A percentile compares a stretch with the other conserved stretches of the same genome.
These are phyloP conservation scores for Notodonta dromedarius DNA, from an alignment of 2,888 invertebrate genomes.

Conservation along the genomic window DNA sequence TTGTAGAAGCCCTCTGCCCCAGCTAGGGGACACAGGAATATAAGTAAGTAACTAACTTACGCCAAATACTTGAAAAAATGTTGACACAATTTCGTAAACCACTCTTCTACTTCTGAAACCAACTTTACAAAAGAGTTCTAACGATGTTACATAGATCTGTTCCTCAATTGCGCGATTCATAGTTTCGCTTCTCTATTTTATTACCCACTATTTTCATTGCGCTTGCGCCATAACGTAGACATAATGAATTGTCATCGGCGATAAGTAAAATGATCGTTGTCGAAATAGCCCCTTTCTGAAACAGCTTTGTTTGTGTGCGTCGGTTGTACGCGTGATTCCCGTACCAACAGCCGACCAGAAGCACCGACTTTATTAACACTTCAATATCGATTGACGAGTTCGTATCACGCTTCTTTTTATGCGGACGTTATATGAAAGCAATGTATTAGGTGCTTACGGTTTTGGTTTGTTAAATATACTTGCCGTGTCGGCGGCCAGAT, in stretches of 20 bases:
- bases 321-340: constrained; percentile 40
- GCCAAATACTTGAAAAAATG: too few relatives aligned
- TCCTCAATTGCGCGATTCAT: background rate
- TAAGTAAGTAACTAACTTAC: too few relatives aligned
- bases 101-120: too few relatives aligned
- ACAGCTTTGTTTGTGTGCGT: constrained; percentile 39
- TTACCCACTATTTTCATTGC: constrained; percentile 8
- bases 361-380: background rate
- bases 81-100: too few relatives aligned
- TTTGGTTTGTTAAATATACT: constrained; percentile 28
- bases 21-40: too few relatives aligned
- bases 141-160: too few relatives aligned
- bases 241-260: constrained; percentile 37
- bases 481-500: constrained; percentile 54
- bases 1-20: too few relatives aligned
- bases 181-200: background rate
- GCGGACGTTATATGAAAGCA: constrained; percentile 16
- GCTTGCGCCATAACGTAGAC: constrained; percentile 20
- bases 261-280: constrained; percentile 49
- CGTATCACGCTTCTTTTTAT: background rate
- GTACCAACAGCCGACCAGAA: constrained; percentile 9
- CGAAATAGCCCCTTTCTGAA: constrained; percentile 57
- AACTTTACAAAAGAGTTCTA: too few relatives aligned
- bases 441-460: constrained; percentile 34
- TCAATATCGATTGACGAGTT: constrained; percentile 13